These are phyloP conservation scores for Leptinotarsa peninsularis DNA, from an alignment of 2,888 invertebrate genomes.

Conservation along the genomic window DNA sequence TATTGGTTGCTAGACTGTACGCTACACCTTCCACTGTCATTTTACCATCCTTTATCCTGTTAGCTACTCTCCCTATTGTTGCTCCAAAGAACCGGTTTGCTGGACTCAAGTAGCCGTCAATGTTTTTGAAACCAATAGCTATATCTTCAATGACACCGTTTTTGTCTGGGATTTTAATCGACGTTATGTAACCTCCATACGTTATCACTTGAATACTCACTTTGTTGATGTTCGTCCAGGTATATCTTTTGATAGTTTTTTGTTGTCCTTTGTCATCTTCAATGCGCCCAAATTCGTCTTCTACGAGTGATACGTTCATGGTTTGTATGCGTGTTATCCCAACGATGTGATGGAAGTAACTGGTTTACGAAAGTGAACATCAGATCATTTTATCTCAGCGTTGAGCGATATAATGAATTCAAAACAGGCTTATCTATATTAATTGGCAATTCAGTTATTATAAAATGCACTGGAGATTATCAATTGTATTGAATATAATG, in stretches of 20 bases:
- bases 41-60: conserved; percentile 79
- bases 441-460: background rate
- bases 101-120: conserved; percentile 73
- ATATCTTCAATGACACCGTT: conserved; percentile 80
- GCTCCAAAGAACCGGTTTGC: conserved; percentile 74
- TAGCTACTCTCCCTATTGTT: conserved; percentile 87
- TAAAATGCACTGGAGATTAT: background rate
- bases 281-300: conserved; percentile 58
- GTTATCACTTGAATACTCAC: conserved; percentile 75
- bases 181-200: conserved; percentile 85
- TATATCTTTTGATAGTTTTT: conserved; percentile 71
- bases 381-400: conserved; percentile 8
- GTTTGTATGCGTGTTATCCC: conserved; percentile 5
- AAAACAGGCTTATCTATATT: background rate
- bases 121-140: conserved; percentile 83
- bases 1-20: conserved; percentile 79
- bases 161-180: conserved; percentile 80
- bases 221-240: conserved; percentile 74
- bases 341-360: background rate
- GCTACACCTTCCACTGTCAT: conserved; percentile 76
- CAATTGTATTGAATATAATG: background rate
- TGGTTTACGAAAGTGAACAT: background rate
- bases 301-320: conserved; percentile 35
- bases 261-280: conserved; percentile 58
- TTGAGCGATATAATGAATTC: background rate